Base-by-base conservation (phyloP, 2,113 vertebrate genomes). In the Mus spicilegus region DNA sequence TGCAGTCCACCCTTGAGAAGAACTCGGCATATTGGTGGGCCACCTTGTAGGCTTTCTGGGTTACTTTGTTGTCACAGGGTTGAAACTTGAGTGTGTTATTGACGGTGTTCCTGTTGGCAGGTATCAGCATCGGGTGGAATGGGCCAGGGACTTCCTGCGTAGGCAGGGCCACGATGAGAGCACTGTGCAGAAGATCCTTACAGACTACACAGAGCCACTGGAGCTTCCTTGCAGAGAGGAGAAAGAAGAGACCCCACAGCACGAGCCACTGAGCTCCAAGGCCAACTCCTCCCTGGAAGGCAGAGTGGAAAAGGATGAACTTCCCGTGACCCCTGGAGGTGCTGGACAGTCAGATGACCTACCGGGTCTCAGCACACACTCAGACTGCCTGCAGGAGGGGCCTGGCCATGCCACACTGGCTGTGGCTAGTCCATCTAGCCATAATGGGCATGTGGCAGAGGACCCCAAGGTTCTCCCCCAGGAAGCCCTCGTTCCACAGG, bases 151-250 rank as follows among this genome's bases (percentile, higher is more conserved):
- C 0, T 93, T 98, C 69, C 96, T 99, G 91, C 96, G 82, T 46
- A 98, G 98, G 73, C 99, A 99, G 96, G 99, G 99, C 65, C 98
- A 99, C 78, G 99, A 99, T 17, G 97, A 98, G 28, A 93, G 96
- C 17, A 97, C 97, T 0, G 81, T 98, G 94, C 90, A 12, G 87
- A 97, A 96, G 81, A 97, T 98, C 17, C 96, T 99, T 12, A 69
- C 98, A 7, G 98, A 92, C 4, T 98, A 99, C 56, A 99, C 98
- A 7, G 92, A 97, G 5, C 98, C 98, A 9, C 89, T 98, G 5
- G 87, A 97, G 69, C 84, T 89, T 49, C 94, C 97, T 0, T 0
- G 22, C 65, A 24, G 69, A 49, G 28, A 76, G 58, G 56, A 87
- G n/a, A 6, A 46, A 0, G 51, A 94, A 88, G 95, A 93, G 22